Base-by-base conservation (phyloP, 2,797 vertebrate species). In the Phalloptychus januarius region DNA sequence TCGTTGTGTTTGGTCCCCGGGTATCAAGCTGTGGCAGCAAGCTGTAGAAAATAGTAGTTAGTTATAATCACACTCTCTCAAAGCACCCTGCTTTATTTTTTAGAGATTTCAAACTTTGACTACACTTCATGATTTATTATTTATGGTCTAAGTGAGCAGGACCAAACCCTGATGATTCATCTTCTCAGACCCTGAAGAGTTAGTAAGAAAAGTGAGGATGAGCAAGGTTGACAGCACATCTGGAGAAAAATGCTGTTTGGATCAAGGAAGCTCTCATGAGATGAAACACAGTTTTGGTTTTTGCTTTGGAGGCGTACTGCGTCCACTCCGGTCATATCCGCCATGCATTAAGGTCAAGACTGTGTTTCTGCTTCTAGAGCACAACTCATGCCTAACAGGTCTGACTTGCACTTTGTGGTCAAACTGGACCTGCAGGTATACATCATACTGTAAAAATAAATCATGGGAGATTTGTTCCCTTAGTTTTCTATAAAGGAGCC, bases 1-100 rank as follows among this genome's bases (percentile, higher is more conserved):
- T 61, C 80, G 38, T n/a, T 54, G 80, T 77, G 84, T 86, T 91
- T 92, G 90, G 87, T 94, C 91, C 92, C 90, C 88, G 82, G 77
- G 79, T 87, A 79, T 83, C 10, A 25, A 83, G 89, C 81, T 83
- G 88, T 75, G 77, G 87, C 71, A 80, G 83, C 70, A 69, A 78
- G 83, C 56, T 77, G 42, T 40, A 52, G 11, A 61, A 73, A 72
- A 69, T 44, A 45, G 79, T 16, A 45, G 52, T 77, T 84, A 84
- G 71, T 85, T 58, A 42, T 50, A 75, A 63, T 33, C 75, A 71
- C 77, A 73, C 73, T 76, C 50, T 90, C 77, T 84, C 72, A 85
- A 83, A 86, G 78, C 82, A 45, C 54, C 28, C 7, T 45, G 15
- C 38, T 50, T 77, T 20, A 70, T 36, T 52, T 52, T n/a, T 38